Percentiles rank a stretch among this genome's conserved stretches.
Conservation (phyloP, 2,113 vertebrate genomes). For the Henicopernis longicauda region DNA sequence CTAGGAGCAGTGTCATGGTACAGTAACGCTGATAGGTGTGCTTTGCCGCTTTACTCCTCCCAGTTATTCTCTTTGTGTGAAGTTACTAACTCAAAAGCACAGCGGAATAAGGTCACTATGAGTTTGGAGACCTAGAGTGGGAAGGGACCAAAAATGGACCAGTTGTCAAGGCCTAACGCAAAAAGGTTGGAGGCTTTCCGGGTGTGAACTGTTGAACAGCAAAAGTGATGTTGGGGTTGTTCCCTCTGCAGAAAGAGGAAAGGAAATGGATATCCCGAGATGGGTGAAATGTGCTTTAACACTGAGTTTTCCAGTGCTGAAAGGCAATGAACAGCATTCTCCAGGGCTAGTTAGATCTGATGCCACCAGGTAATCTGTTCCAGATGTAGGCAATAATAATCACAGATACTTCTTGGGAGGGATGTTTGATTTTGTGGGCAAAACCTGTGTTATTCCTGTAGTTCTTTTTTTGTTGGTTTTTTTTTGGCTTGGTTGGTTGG, state of each 20-base stretch:
- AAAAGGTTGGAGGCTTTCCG: not conserved
- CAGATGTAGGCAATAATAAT: not conserved
- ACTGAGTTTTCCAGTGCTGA: not conserved
- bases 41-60: not conserved
- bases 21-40: not conserved
- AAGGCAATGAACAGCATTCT: not conserved
- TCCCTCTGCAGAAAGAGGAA: not conserved
- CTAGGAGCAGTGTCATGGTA: not conserved
- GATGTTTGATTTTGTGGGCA: not conserved
- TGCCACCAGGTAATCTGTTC: not conserved
- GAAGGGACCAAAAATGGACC: not conserved
- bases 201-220: not conserved
- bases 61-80: not conserved
- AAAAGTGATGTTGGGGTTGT: not conserved
- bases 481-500: not conserved
- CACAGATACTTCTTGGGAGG: not conserved
- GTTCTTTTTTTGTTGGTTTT: not conserved
- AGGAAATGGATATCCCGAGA: not conserved
- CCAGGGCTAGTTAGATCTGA: not conserved
- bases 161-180: not conserved
- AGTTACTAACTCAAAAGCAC: not conserved
- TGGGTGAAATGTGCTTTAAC: not conserved
- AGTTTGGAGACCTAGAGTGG: not conserved
- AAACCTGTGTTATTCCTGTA: not conserved
- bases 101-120: fast-evolving